These are phyloP conservation scores for Caenorhabditis inopinata DNA, from an alignment of 1,140 invertebrate species.

Conservation along the genomic window DNA sequence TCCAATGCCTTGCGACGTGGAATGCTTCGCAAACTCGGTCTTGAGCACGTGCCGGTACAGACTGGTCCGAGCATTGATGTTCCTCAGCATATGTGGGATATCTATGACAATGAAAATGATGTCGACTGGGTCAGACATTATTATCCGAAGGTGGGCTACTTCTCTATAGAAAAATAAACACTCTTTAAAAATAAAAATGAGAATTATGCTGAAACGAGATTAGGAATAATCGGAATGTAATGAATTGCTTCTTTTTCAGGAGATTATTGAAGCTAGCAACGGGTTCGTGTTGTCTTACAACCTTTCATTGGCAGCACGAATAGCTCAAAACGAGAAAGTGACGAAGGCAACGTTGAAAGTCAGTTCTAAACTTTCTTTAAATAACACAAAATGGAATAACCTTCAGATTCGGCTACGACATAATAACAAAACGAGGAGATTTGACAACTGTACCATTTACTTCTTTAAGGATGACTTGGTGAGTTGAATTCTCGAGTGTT, in stretches of 20 bases:
- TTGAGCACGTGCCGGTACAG: slow-evolving; percentile 26
- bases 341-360: slow-evolving; percentile 11
- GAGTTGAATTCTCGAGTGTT: neutral
- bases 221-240: too few relatives aligned
- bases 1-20: neutral
- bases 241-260: neutral
- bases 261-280: slow-evolving; percentile 8
- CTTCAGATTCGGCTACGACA: slow-evolving; percentile 36
- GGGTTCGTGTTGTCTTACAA: slow-evolving; percentile 39
- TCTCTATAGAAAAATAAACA: neutral
- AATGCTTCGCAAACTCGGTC: slow-evolving; percentile 27
- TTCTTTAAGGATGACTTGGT: slow-evolving; percentile 21
- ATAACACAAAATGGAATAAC: slow-evolving; percentile 22
- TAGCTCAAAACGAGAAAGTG: slow-evolving; percentile 17
- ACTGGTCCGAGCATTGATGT: slow-evolving; percentile 36
- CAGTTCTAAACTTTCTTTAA: neutral
- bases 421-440: slow-evolving; percentile 10
- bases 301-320: slow-evolving; percentile 7
- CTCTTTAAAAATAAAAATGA: too few relatives aligned
- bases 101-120: slow-evolving; percentile 49
- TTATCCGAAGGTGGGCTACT: slow-evolving; percentile 13
- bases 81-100: slow-evolving; percentile 52
- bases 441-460: slow-evolving; percentile 30
- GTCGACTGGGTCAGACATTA: slow-evolving; percentile 51
- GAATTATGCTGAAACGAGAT: too few relatives aligned